Percentiles rank a stretch among this genome's conserved stretches.
Conservation (phyloP, 53 echinoderm and acorn worm genomes). For the Paracentrotus lividus region DNA sequence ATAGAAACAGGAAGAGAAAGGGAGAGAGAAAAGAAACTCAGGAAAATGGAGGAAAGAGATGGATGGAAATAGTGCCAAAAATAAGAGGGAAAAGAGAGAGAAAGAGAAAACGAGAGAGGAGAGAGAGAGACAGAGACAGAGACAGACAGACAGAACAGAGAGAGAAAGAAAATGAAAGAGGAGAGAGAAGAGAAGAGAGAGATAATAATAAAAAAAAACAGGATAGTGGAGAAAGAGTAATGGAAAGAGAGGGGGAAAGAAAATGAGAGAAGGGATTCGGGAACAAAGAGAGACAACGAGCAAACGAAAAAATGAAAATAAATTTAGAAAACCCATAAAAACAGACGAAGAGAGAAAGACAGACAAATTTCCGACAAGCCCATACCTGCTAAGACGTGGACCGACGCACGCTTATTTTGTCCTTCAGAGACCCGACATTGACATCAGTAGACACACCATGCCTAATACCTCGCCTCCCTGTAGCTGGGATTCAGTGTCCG, state of each 20-base stretch:
- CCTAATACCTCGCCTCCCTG: neutral
- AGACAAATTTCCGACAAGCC: neutral
- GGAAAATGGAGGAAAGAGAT: neutral
- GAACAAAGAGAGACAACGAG: too few species aligned
- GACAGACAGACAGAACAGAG: neutral
- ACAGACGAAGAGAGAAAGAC: neutral
- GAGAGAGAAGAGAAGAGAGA: neutral
- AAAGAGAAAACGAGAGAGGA: neutral
- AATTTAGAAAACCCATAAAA: neutral
- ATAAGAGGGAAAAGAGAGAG: neutral
- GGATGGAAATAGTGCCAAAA: too few species aligned
- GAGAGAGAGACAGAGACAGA: neutral
- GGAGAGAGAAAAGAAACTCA: too few species aligned
- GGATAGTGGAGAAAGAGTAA: neutral
- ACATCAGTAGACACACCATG: constrained; percentile 3
- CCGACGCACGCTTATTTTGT: constrained; percentile 5
- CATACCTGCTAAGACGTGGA: constrained; percentile 49
- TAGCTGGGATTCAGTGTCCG: neutral
- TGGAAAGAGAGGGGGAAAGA: neutral
- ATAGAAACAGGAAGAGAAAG: too few species aligned
- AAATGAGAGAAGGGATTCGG: neutral
- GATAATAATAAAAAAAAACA: neutral
- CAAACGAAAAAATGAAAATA: too few species aligned
- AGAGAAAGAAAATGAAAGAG: too few species aligned
- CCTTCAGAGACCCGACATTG: constrained; percentile 6